Conservation (phyloP, 1,140 invertebrate species). For the Nymphalis io region DNA sequence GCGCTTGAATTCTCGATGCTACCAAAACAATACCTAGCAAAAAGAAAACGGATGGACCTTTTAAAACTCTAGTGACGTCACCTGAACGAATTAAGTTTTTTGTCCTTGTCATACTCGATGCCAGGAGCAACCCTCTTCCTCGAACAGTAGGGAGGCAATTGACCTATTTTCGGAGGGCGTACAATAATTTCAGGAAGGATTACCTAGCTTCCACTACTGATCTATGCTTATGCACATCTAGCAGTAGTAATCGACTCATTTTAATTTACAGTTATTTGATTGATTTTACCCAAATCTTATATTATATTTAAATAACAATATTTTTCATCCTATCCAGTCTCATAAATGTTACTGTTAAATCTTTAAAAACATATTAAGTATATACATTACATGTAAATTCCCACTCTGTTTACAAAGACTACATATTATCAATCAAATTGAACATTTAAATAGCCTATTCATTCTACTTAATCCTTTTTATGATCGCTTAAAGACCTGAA, state of each 20-base stretch:
- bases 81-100: conserved; percentile 71
- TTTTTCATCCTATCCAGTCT: no score
- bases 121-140: conserved; percentile 48
- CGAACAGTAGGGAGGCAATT: conserved; percentile 66
- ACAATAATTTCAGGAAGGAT: conserved; percentile 76
- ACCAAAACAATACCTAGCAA: conserved; percentile 66
- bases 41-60: conserved; percentile 64
- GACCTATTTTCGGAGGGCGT: conserved; percentile 77
- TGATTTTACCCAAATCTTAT: neutral
- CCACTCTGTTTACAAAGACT: no score
- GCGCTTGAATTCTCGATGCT: conserved; percentile 33
- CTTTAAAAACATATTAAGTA: neutral
- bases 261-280: conserved; percentile 27
- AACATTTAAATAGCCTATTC: neutral
- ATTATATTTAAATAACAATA: no score
- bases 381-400: no score
- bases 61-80: conserved; percentile 74
- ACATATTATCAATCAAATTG: neutral
- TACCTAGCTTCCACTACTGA: conserved; percentile 62
- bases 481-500: neutral
- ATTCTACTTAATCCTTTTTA: neutral
- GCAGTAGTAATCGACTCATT: conserved; percentile 52
- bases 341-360: neutral
- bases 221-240: conserved; percentile 66
- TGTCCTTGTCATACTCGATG: conserved; percentile 55